Percentiles rank a stretch among this genome's conserved stretches.
These are phyloP conservation scores for Agonopterix heracliana DNA, from an alignment of 2,888 invertebrate species.

Conservation along the genomic window DNA sequence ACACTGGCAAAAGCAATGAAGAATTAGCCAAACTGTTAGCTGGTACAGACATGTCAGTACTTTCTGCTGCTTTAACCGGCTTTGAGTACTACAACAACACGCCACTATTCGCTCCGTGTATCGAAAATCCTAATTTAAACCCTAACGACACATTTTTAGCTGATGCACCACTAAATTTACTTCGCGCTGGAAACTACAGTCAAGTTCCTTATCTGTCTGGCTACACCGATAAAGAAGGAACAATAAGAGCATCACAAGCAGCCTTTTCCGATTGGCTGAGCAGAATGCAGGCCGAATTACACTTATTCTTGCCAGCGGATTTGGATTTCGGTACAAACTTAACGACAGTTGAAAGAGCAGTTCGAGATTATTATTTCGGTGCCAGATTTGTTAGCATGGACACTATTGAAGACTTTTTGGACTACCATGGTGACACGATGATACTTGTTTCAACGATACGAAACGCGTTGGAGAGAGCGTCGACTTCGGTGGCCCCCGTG, in stretches of 20 bases:
- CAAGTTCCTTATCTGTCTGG: slow-evolving; percentile 54
- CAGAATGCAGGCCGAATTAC: slow-evolving; percentile 51
- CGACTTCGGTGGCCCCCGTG: slow-evolving; percentile 37
- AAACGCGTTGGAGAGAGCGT: slow-evolving; percentile 44
- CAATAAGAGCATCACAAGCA: slow-evolving; percentile 46
- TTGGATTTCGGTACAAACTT: slow-evolving; percentile 33
- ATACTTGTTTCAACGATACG: slow-evolving; percentile 46
- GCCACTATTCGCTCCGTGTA: slow-evolving; percentile 57
- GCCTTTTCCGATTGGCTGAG: slow-evolving; percentile 35
- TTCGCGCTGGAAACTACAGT: slow-evolving; percentile 44
- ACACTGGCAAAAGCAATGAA: slow-evolving; percentile 27
- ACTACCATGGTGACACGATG: slow-evolving; percentile 55
- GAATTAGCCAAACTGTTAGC: slow-evolving; percentile 40
- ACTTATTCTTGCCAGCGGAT: slow-evolving; percentile 51
- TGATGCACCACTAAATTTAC: slow-evolving; percentile 45
- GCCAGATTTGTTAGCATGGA: slow-evolving; percentile 34
- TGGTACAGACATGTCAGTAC: slow-evolving; percentile 30
- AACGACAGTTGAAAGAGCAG: slow-evolving; percentile 26
- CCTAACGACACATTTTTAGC: slow-evolving; percentile 38
- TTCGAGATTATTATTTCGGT: slow-evolving; percentile 48
- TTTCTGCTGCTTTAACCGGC: slow-evolving; percentile 32
- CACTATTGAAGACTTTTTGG: slow-evolving; percentile 51
- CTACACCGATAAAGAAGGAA: slow-evolving; percentile 55
- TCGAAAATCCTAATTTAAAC: slow-evolving; percentile 39
- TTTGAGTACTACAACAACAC: slow-evolving; percentile 51